A percentile compares a stretch with the other conserved stretches of the same genome.
phyloP scores from a whole-genome alignment of 2,888 invertebrate genomes.

The Alsophila aescularia region DNA sequence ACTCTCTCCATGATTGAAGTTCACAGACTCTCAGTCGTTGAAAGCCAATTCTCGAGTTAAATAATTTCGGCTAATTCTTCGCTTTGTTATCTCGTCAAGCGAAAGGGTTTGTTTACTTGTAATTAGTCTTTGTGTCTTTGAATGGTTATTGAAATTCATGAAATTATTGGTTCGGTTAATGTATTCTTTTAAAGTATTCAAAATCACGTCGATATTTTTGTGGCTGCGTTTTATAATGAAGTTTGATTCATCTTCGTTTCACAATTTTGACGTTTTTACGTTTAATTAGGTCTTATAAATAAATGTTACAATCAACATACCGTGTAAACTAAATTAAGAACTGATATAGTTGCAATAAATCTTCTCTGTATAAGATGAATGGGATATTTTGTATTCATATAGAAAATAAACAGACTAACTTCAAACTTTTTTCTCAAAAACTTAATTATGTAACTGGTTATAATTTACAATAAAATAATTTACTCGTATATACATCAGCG shows the following conservation, averaged over 20 bases:
- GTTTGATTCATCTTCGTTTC: background rate
- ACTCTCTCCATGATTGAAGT: constrained; percentile 72
- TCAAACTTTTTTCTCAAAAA: constrained; percentile 55
- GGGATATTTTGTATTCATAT: constrained; percentile 67
- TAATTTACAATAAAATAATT: constrained; percentile 41
- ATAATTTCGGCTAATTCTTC: constrained; percentile 64
- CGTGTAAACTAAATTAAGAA: constrained; percentile 38
- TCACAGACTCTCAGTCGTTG: constrained; percentile 50
- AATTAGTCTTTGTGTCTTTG: constrained; percentile 43
- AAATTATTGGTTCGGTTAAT: constrained; percentile 10
- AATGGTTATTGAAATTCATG: constrained; percentile 25
- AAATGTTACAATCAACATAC: background rate
- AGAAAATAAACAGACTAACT: constrained; percentile 59
- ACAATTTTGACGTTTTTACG: too few species aligned
- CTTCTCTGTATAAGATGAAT: constrained; percentile 48
- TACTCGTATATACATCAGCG: constrained; percentile 41
- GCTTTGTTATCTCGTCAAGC: constrained; percentile 49
- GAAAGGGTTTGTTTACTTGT: constrained; percentile 50
- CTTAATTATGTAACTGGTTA: constrained; percentile 66
- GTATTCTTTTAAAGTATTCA: background rate
- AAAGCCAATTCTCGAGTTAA: constrained; percentile 67
- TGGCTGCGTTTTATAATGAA: background rate
- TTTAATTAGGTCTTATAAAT: too few species aligned
- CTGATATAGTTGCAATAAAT: constrained; percentile 48
- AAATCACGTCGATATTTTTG: background rate